Base-by-base conservation (phyloP, 2,797 vertebrate genomes). In the Glyptemys insculpta region DNA sequence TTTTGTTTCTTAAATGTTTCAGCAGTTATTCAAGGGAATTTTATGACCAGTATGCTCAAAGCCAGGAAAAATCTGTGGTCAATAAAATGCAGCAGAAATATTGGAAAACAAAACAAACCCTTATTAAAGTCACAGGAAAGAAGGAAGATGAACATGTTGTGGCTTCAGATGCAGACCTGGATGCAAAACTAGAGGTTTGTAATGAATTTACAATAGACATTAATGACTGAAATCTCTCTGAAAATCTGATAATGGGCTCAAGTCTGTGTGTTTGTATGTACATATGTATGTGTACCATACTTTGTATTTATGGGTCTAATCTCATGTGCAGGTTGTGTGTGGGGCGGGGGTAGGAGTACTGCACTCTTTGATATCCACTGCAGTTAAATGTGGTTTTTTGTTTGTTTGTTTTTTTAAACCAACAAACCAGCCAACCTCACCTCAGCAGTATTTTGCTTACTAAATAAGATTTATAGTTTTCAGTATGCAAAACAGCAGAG, bases 61-160 rank as follows among this genome's bases (percentile, higher is more conserved):
- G 98, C 96, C 99, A 99, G 89, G 99, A 99, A 96, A 99, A 99
- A 11, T 99, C 99, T 1, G 99, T 99, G 89, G 99, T 99, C 90
- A 99, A 99, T 98, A 99, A 99, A 98, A 99, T 99, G 98, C 99
- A 99, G 96, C 99, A 99, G 98, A 99, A 99, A 91, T 99, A 99
- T 95, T 99, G 99, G 99, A 99, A 99, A 97, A 99, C 99, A 74
- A 99, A 99, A 86, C 99, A 99, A 98, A 99, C 99, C 1, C 98
- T 99, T 88, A 99, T 99, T 97, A 99, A 99, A 98, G 99, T 99
- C 91, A 99, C 99, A 0, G 99, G 99, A 57, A 99, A 99, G 98
- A 99, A 99, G 85, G 99, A 99, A 95, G 99, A 99, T 84, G 99
- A 99, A 5, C 99, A 99, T 16, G 99, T 99, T 25, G 99, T 99